These are phyloP conservation scores for Brachionus plicatilis DNA, from an alignment of 1,140 invertebrate genomes.

Conservation along the genomic window DNA sequence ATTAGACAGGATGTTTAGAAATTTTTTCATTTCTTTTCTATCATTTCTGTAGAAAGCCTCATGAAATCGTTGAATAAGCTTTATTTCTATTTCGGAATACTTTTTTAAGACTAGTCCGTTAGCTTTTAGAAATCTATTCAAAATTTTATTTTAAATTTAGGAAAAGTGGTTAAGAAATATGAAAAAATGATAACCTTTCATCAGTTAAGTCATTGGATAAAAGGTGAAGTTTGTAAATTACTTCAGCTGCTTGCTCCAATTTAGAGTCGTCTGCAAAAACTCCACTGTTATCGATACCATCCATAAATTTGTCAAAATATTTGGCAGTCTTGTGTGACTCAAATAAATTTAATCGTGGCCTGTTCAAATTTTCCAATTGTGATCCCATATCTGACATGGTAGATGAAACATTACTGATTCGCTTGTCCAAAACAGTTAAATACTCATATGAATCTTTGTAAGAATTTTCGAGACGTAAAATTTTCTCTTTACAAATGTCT, in stretches of 20 bases:
- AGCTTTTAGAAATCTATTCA: not conserved
- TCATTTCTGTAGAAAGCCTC: slow-evolving; percentile 24
- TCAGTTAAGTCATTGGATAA: slow-evolving; percentile 27
- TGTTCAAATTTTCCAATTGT: slow-evolving; percentile 34
- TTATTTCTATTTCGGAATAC: slow-evolving; percentile 15
- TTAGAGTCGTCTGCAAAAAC: slow-evolving; percentile 50
- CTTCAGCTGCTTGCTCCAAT: slow-evolving; percentile 91
- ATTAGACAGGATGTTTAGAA: slow-evolving; percentile 22
- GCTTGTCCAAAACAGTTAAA: slow-evolving; percentile 1
- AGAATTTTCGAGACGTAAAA: not conserved
- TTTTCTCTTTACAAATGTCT: not conserved
- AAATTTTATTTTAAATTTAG: not conserved
- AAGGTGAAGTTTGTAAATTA: slow-evolving; percentile 88
- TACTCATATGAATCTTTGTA: slow-evolving; percentile 27
- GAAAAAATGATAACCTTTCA: not conserved
- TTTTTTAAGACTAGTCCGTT: not conserved
- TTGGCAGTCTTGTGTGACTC: slow-evolving; percentile 24
- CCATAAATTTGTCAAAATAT: slow-evolving; percentile 40
- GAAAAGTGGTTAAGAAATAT: not conserved
- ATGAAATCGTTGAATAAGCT: slow-evolving; percentile 20
- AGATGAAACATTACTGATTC: slow-evolving; percentile 16
- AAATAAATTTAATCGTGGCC: not conserved
- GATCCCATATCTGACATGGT: slow-evolving; percentile 29
- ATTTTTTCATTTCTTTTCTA: slow-evolving; percentile 41
- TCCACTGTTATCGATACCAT: slow-evolving; percentile 17